Percentiles rank a stretch among this genome's conserved stretches.
phyloP scores from a whole-genome alignment of 2,888 invertebrate genomes.

The Volucella inflata region DNA sequence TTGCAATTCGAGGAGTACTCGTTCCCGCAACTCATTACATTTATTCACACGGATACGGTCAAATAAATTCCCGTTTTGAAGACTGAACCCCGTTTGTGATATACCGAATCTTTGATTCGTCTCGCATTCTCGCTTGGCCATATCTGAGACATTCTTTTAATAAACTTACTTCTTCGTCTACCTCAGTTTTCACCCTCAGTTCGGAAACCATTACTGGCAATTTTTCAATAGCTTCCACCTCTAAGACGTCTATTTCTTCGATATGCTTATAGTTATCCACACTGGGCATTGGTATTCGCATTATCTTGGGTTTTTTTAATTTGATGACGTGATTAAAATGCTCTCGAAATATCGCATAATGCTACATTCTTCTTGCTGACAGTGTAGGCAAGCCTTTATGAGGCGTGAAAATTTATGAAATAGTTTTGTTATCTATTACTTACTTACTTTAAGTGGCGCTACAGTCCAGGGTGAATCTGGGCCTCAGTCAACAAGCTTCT shows the following conservation, averaged over 20 bases:
- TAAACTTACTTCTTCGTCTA: constrained; percentile 37
- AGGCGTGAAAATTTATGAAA: too few species aligned
- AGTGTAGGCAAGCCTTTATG: too few species aligned
- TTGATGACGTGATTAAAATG: constrained; percentile 73
- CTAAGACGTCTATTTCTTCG: constrained; percentile 56
- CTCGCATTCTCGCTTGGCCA: constrained; percentile 25
- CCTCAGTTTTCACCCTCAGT: constrained; percentile 32
- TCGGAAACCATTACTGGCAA: constrained; percentile 59
- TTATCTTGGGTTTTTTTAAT: constrained; percentile 55
- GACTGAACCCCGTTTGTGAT: constrained; percentile 55
- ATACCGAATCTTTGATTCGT: constrained; percentile 49
- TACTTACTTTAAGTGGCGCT: too few species aligned
- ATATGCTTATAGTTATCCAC: constrained; percentile 3
- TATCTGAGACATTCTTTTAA: constrained; percentile 40
- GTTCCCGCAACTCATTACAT: constrained; percentile 57
- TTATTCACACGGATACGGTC: constrained; percentile 68
- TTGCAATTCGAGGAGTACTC: constrained; percentile 67
- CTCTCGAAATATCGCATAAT: constrained; percentile 59
- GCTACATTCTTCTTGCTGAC: too few species aligned
- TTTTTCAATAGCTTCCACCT: constrained; percentile 54
- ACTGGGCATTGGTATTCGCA: constrained; percentile 72
- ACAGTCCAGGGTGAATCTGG: too few species aligned
- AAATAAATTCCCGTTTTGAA: constrained; percentile 70
- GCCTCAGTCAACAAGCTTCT: too few species aligned
- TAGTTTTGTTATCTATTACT: too few species aligned